Base-by-base conservation (phyloP, 2,113 vertebrate genomes). In the Elanus axillaris region DNA sequence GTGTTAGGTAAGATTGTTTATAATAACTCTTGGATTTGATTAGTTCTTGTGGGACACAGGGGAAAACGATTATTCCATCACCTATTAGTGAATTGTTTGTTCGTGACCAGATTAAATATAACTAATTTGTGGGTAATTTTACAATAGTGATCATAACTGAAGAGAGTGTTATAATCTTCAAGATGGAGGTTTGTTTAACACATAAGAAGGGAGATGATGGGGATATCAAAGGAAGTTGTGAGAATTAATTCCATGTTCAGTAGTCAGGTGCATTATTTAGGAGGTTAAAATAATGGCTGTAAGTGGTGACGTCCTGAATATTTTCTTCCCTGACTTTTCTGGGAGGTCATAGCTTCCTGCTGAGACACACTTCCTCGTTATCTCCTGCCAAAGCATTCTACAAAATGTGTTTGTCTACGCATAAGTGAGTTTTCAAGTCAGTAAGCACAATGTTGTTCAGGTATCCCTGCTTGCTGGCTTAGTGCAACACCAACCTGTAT, bases 1-100 rank as follows among this genome's bases (percentile, higher is more conserved):
- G 99, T 99, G 96, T 97, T 99, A 42, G 99, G 99, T 99, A 97
- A 98, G 98, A 50, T 82, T 92, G 80, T 90, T 95, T 96, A 91
- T 94, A 59, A 94, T 94, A 96, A 96, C 63, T 94, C 92, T 97
- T 79, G 94, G 66, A 74, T 93, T 84, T 95, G 50, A 36, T 88
- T 72, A 78, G 88, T 96, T 94, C 67, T 96, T 93, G 59, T 64
- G 85, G 94, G 96, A 87, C 62, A 27, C 29, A 34, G 55, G 86
- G 93, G 81, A 34, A 52, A 79, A 76, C 79, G 31, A 36, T 81
- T 4, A 56, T 91, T 94, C 72, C 78, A 34, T 75, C 81, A 77
- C 40, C 32, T 81, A 0, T 78, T 52, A 40, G 36, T 92, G 88
- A 56, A 92, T 74, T 79, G 43, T 63, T 81, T 80, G 62, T 76